A percentile compares a stretch with the other conserved stretches of the same genome.
Evolutionary conservation across 2,888 invertebrate genomes (phyloP).

Genomic region (Agrilus cyanescens): DNA sequence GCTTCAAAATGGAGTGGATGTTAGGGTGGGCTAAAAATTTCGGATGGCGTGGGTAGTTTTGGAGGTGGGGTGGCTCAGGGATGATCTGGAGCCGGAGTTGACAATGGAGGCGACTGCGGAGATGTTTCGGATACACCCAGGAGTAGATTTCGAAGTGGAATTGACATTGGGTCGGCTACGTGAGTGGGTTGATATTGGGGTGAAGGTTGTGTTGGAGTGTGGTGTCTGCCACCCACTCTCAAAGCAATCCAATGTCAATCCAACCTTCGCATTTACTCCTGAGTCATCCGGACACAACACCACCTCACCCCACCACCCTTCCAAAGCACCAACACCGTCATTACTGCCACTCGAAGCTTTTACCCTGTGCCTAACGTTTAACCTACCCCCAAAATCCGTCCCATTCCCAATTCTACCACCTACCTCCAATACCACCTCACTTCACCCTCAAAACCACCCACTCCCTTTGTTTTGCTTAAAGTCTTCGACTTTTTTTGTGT

Average conservation of each 20-base stretch:
- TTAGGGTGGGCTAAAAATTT: neutral
- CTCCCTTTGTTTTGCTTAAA: neutral
- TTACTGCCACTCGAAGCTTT: neutral
- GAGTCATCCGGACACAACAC: neutral
- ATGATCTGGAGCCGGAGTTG: neutral
- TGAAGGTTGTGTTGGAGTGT: neutral
- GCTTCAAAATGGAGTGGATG: too few relatives aligned
- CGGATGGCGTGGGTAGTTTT: neutral
- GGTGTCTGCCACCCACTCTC: too few relatives aligned
- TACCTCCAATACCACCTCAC: neutral
- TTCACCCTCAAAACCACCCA: neutral
- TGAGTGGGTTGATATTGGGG: neutral
- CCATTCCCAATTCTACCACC: neutral
- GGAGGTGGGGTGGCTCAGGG: neutral
- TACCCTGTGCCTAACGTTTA: too few relatives aligned
- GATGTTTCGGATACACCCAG: neutral
- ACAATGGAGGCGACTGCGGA: neutral
- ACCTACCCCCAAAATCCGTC: neutral
- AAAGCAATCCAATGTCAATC: too few relatives aligned
- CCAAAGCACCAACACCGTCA: neutral
- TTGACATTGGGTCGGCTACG: neutral
- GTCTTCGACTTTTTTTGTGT: too few relatives aligned
- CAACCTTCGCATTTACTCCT: too few relatives aligned
- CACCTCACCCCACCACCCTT: neutral
- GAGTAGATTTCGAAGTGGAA: neutral